Conservation (phyloP, 2,888 invertebrate species). For the Artemia sinica region DNA sequence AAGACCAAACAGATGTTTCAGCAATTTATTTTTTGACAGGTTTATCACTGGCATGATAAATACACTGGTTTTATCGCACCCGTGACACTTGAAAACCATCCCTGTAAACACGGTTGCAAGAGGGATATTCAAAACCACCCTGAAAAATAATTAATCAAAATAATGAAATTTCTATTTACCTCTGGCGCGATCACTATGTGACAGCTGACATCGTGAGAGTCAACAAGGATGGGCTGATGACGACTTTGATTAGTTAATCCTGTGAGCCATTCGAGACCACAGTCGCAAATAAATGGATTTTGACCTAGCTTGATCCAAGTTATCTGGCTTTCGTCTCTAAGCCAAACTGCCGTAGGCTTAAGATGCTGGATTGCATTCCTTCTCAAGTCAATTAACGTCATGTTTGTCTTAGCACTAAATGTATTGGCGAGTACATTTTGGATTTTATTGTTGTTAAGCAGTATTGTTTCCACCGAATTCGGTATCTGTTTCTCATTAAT, state of each 20-base stretch:
- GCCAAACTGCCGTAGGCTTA: slow-evolving; percentile 51
- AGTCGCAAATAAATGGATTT: slow-evolving; percentile 69
- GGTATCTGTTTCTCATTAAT: slow-evolving; percentile 52
- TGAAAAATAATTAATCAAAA: background rate
- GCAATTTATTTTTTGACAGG: too few relatives aligned
- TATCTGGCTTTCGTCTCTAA: slow-evolving; percentile 45
- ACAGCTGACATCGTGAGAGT: slow-evolving; percentile 59
- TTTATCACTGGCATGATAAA: too few relatives aligned
- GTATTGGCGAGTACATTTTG: slow-evolving; percentile 50
- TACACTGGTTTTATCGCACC: too few relatives aligned
- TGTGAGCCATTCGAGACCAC: slow-evolving; percentile 70
- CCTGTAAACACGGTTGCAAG: too few relatives aligned
- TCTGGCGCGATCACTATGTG: slow-evolving; percentile 12
- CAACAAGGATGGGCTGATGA: slow-evolving; percentile 59
- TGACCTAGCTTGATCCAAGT: slow-evolving; percentile 56
- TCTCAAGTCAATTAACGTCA: slow-evolving; percentile 57
- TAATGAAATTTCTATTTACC: slow-evolving; percentile 14
- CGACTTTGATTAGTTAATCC: slow-evolving; percentile 47
- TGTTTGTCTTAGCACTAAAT: slow-evolving; percentile 46
- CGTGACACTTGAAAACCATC: too few relatives aligned
- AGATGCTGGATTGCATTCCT: slow-evolving; percentile 53
- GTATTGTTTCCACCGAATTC: slow-evolving; percentile 50
- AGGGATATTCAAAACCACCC: background rate
- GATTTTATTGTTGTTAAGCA: slow-evolving; percentile 55
- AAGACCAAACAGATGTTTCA: too few relatives aligned